Conservation (phyloP, 2,888 invertebrate species). For the Rhamnusium bicolor region DNA sequence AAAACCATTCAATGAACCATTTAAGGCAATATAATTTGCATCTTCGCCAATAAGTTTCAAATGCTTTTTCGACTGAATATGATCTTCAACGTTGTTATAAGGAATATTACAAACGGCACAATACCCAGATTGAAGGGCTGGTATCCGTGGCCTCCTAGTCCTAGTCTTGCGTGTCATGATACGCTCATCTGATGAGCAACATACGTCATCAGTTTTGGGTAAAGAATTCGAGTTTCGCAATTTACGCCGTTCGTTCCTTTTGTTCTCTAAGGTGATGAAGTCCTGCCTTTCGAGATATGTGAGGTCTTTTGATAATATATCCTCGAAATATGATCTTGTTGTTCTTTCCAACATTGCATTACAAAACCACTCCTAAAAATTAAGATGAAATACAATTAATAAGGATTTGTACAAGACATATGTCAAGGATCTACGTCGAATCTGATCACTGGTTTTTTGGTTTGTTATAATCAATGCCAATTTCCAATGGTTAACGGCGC, state of each 20-base stretch:
- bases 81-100: slow-evolving; percentile 80
- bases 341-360: slow-evolving; percentile 60
- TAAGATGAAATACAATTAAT: background rate
- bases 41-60: slow-evolving; percentile 82
- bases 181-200: slow-evolving; percentile 53
- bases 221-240: background rate
- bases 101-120: slow-evolving; percentile 87
- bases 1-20: slow-evolving; percentile 76
- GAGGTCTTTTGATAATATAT: slow-evolving; percentile 51
- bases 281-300: slow-evolving; percentile 27
- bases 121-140: slow-evolving; percentile 75
- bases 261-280: slow-evolving; percentile 28
- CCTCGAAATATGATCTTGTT: slow-evolving; percentile 50
- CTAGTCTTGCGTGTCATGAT: slow-evolving; percentile 65
- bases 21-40: slow-evolving; percentile 82
- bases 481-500: no score
- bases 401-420: no score
- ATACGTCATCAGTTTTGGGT: slow-evolving; percentile 38
- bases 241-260: slow-evolving; percentile 13
- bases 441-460: no score
- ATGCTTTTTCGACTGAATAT: slow-evolving; percentile 83
- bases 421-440: no score
- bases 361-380: slow-evolving; percentile 46
- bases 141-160: slow-evolving; percentile 62
- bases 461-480: no score